A percentile compares a stretch with the other conserved stretches of the same genome.
Evolutionary conservation across 2,113 vertebrate genomes (phyloP).

Genomic region (Gorsachius goisagi): DNA sequence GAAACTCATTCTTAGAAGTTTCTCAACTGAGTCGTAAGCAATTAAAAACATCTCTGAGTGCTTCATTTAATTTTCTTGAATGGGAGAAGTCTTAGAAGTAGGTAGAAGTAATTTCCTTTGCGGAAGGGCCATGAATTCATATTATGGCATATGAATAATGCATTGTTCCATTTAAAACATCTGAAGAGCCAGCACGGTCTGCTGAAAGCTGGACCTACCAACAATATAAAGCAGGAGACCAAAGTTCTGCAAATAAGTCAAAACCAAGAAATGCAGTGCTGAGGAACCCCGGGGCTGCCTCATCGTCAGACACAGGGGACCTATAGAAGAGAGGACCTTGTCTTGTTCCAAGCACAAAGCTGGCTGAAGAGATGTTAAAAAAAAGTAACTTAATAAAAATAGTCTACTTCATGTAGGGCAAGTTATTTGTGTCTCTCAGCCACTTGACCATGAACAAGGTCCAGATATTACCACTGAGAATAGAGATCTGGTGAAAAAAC

Average conservation of each 20-base stretch:
- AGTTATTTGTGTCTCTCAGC: not conserved
- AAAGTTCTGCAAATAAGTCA: not conserved
- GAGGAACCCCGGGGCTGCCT: not conserved
- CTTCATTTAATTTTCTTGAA: conserved; percentile 58
- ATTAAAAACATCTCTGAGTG: conserved; percentile 59
- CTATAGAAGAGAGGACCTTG: not conserved
- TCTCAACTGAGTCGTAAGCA: conserved; percentile 59
- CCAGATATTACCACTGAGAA: not conserved
- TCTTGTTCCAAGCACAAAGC: not conserved
- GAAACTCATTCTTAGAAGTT: conserved; percentile 66
- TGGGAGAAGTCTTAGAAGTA: conserved; percentile 57
- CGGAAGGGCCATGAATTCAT: conserved; percentile 38
- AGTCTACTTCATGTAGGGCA: not conserved
- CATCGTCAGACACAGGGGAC: not conserved
- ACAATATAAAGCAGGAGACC: not conserved
- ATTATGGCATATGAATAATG: conserved; percentile 57
- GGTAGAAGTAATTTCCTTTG: conserved; percentile 69
- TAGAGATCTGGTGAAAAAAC: not conserved
- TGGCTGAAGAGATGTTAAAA: not conserved
- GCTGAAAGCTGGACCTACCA: not conserved
- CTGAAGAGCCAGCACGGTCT: not conserved
- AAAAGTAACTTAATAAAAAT: not conserved
- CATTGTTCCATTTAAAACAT: conserved; percentile 61
- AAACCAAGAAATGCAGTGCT: not conserved
- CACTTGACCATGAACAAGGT: not conserved